phyloP scores from a whole-genome alignment of 2,797 vertebrate species.

The Numenius phaeopus region DNA sequence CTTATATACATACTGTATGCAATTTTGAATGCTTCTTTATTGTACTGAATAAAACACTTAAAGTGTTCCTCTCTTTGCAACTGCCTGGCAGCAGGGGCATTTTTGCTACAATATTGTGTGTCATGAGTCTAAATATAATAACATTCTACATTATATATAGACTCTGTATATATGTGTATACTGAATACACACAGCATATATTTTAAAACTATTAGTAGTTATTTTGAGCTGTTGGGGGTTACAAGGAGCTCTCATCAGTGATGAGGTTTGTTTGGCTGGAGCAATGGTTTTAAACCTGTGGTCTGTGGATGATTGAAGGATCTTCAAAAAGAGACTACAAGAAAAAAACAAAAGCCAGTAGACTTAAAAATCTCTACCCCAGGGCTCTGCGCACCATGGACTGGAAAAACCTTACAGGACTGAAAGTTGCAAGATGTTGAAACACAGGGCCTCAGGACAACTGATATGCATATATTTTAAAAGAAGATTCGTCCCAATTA shows the following conservation, averaged over 20 bases:
- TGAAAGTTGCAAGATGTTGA: background rate
- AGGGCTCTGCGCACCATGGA: background rate
- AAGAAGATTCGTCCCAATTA: background rate
- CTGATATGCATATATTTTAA: background rate
- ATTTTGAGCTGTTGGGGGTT: background rate
- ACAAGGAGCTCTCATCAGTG: background rate
- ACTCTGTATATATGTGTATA: background rate
- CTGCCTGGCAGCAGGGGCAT: background rate
- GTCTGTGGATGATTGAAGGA: background rate
- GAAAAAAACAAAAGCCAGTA: background rate
- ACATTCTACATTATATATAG: background rate
- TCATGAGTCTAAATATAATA: background rate
- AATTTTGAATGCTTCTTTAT: background rate
- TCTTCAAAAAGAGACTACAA: background rate
- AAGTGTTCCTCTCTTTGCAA: background rate
- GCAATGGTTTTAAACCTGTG: background rate
- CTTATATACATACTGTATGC: background rate
- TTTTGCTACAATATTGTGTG: background rate
- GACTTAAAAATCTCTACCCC: background rate
- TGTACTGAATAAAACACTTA: background rate
- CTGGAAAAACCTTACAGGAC: background rate
- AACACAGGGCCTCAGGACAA: background rate
- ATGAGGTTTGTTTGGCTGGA: background rate
- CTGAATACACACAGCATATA: background rate
- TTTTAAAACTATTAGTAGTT: background rate